Evolutionary conservation across 2,113 vertebrate genomes (phyloP).

Genomic region (Labeo catla): DNA sequence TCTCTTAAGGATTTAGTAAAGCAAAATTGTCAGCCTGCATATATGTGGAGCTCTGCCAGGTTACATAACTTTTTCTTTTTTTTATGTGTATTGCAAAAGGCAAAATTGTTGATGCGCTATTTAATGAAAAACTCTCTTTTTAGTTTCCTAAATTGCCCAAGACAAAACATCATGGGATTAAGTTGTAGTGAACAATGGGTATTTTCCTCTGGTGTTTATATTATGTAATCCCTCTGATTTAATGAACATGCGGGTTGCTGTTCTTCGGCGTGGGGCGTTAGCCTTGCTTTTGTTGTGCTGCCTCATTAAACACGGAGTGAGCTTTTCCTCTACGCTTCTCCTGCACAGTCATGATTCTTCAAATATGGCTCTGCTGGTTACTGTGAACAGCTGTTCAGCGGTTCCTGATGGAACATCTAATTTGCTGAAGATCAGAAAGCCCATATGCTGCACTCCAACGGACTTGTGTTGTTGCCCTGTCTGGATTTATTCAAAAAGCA

Average conservation of each 20-base stretch:
- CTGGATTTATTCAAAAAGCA: conserved; percentile 17
- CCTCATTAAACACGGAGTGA: conserved; percentile 45
- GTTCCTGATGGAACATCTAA: conserved; percentile 16
- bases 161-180: not conserved
- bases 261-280: conserved; percentile 7
- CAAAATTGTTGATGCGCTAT: not conserved
- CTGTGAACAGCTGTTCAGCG: conserved; percentile 17
- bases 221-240: conserved; percentile 49
- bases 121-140: not conserved
- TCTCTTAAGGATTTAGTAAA: not conserved
- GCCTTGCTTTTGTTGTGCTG: conserved; percentile 23
- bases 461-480: not conserved
- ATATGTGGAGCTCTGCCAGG: not conserved
- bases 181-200: conserved; percentile 28
- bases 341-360: conserved; percentile 30
- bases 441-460: not conserved
- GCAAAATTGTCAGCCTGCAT: not conserved
- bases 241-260: conserved; percentile 29
- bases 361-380: conserved; percentile 32
- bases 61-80: not conserved
- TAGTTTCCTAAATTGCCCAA: conserved; percentile 18
- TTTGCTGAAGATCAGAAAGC: conserved; percentile 23
- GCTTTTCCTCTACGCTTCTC: conserved; percentile 28
- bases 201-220: conserved; percentile 25
- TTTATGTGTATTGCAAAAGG: not conserved